phyloP scores from a whole-genome alignment of 2,797 vertebrate species.

The Mormyrops attenuatus region DNA sequence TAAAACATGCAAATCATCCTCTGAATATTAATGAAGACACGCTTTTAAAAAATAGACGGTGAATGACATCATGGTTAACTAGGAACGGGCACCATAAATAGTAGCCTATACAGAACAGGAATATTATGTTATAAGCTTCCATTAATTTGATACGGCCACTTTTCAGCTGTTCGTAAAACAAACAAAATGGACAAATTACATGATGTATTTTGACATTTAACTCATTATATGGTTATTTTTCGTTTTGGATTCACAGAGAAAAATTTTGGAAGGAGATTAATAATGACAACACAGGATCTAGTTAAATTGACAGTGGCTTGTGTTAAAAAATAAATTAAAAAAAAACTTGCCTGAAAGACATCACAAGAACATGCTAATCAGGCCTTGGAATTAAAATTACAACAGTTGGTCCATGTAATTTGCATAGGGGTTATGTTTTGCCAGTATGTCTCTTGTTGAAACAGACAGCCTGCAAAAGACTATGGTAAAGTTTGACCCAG shows the following conservation, averaged over 20 bases:
- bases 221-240: slow-evolving; percentile 14
- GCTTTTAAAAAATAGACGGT: neutral
- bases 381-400: slow-evolving; percentile 60
- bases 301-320: slow-evolving; percentile 46
- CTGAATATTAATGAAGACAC: neutral
- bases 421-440: slow-evolving; percentile 80
- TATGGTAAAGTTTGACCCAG: slow-evolving; percentile 76
- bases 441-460: slow-evolving; percentile 77
- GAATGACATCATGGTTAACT: neutral
- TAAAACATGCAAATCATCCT: neutral
- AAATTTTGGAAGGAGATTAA: slow-evolving; percentile 26
- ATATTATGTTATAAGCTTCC: neutral
- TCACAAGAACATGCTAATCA: slow-evolving; percentile 56
- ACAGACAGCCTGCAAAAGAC: slow-evolving; percentile 72
- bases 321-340: slow-evolving; percentile 44
- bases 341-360: slow-evolving; percentile 55
- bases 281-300: slow-evolving; percentile 43
- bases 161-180: neutral
- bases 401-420: slow-evolving; percentile 63
- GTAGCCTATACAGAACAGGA: neutral
- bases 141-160: neutral
- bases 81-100: neutral
- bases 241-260: neutral
- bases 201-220: slow-evolving; percentile 15
- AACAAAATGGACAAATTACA: neutral